Evolutionary conservation across 2,113 vertebrate species (phyloP).

Genomic region (Origma solitaria): DNA sequence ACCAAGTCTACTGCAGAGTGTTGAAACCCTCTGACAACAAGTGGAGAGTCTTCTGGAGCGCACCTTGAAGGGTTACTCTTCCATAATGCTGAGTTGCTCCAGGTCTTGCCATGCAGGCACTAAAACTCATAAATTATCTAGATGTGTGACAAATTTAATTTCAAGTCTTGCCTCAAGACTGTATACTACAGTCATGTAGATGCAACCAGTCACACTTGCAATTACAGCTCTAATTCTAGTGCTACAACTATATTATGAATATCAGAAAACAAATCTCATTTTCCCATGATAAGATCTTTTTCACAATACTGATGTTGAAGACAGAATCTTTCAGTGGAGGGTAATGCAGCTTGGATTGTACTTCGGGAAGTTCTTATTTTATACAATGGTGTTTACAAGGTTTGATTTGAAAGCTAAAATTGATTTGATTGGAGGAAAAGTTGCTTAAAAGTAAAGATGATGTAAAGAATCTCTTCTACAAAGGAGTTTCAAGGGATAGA

Average conservation of each 20-base stretch:
- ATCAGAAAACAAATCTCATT: not conserved
- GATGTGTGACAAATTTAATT: not conserved
- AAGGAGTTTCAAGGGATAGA: not conserved
- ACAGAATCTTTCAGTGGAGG: not conserved
- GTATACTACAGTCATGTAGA: not conserved
- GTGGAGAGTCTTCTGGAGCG: not conserved
- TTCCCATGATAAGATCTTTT: not conserved
- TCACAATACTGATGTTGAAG: not conserved
- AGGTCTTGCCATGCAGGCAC: not conserved
- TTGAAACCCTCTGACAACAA: not conserved
- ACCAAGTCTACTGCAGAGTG: not conserved
- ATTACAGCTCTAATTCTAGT: not conserved
- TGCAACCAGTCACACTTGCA: not conserved
- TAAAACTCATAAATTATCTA: not conserved
- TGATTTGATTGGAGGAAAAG: not conserved
- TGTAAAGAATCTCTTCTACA: not conserved
- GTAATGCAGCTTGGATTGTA: not conserved
- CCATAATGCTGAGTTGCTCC: not conserved
- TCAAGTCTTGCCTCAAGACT: not conserved
- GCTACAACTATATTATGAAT: not conserved
- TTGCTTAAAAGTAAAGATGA: not conserved
- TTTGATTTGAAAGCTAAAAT: not conserved
- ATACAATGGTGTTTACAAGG: not conserved
- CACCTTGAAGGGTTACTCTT: not conserved
- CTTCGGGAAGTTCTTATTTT: not conserved